Evolutionary conservation across 1,140 invertebrate genomes (phyloP).

Genomic region (Drosophila grimshawi): DNA sequence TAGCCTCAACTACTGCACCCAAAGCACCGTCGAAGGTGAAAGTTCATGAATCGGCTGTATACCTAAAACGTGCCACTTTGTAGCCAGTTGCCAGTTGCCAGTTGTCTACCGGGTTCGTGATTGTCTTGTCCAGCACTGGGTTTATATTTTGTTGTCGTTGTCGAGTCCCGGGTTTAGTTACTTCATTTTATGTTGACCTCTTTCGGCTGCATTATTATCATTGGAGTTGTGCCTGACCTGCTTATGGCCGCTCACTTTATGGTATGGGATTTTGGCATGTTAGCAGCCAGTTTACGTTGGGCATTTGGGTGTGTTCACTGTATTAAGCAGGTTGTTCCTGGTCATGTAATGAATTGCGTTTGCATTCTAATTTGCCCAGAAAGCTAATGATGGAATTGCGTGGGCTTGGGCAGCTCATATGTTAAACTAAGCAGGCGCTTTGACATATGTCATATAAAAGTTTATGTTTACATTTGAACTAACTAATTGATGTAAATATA

Average conservation of each 20-base stretch:
- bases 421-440: background rate
- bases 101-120: slow-evolving; percentile 28
- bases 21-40: slow-evolving; percentile 43
- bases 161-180: slow-evolving; percentile 47
- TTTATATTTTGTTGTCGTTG: slow-evolving; percentile 27
- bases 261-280: slow-evolving; percentile 68
- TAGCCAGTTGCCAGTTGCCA: background rate
- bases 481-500: slow-evolving; percentile 2
- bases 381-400: slow-evolving; percentile 54
- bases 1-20: slow-evolving; percentile 16
- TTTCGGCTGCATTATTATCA: slow-evolving; percentile 74
- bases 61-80: slow-evolving; percentile 26
- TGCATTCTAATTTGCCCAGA: slow-evolving; percentile 50
- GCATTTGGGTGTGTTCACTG: slow-evolving; percentile 17
- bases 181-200: slow-evolving; percentile 72
- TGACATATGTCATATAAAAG: background rate
- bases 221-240: slow-evolving; percentile 59
- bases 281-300: slow-evolving; percentile 62
- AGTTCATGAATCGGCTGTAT: slow-evolving; percentile 16
- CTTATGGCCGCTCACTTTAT: slow-evolving; percentile 41
- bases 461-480: background rate
- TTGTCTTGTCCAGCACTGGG: slow-evolving; percentile 42
- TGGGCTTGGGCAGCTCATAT: background rate
- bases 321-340: slow-evolving; percentile 31
- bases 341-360: slow-evolving; percentile 64